A percentile compares a stretch with the other conserved stretches of the same genome.
These are phyloP conservation scores for Drosophila meridiana DNA, from an alignment of 2,888 invertebrate genomes.

Conservation along the genomic window DNA sequence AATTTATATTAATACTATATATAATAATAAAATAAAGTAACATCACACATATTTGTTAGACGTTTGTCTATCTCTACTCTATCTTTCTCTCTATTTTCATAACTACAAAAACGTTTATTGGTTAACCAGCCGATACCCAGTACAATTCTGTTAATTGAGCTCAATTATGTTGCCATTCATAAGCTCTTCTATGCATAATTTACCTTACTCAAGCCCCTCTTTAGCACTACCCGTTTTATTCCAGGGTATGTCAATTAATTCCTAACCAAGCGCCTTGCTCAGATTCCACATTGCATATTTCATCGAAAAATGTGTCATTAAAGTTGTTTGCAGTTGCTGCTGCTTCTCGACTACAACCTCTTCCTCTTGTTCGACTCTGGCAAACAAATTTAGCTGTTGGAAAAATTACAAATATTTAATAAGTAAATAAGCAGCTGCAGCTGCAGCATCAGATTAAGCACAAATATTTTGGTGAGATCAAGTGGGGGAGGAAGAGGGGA, in stretches of 20 bases:
- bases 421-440: constrained; percentile 60
- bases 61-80: too few species aligned
- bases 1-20: too few species aligned
- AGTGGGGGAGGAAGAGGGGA: too few species aligned
- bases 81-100: too few species aligned
- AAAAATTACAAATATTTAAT: constrained; percentile 72
- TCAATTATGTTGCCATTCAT: too few species aligned
- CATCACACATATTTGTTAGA: too few species aligned
- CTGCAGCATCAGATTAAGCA: constrained; percentile 28
- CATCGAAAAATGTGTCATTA: constrained; percentile 32
- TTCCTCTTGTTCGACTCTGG: neutral
- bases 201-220: neutral
- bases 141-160: too few species aligned
- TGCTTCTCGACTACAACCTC: neutral
- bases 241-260: constrained; percentile 8
- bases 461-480: constrained; percentile 53
- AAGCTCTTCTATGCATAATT: neutral
- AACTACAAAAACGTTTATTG: too few species aligned
- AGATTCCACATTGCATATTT: constrained; percentile 46
- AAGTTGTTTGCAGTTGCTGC: constrained; percentile 26
- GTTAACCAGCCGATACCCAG: too few species aligned
- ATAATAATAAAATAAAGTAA: too few species aligned
- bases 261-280: neutral
- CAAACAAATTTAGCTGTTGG: constrained; percentile 41
- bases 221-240: too few species aligned